Base-by-base conservation (phyloP, 37 sponge, comb jelly and placozoan species). In the Petrosia ficiformis region DNA sequence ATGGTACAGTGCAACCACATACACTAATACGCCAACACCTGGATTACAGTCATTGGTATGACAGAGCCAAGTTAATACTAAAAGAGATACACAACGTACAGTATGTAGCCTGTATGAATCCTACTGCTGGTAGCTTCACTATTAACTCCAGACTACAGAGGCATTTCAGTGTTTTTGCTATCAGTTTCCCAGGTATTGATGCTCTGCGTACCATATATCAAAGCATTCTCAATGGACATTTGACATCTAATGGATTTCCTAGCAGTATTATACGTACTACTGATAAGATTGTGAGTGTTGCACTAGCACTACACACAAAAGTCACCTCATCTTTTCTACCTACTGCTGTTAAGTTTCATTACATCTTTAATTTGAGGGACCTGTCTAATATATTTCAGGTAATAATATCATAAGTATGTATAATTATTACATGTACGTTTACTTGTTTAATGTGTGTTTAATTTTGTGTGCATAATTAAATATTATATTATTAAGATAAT, bases 311-410 rank as follows among this genome's bases (percentile, higher is more conserved):
- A 59, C 98, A 97, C 31, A 76, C 83, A 44, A 97, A 96, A 70
- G 75, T 95, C 32, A 74, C 89, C 44, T 74, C 89, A 40, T 80
- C 92, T 28, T 97, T 97, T 88, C 84, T 97, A 19, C 98, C 98
- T n/a, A 97, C 98, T 60, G 98, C 98, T 59, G 87, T 97, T 80
- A 97, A 97, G 72, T 97, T 97, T 77, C 98, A 97, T 79, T 97
- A 97, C 88, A 91, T 94, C 65, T 97, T 97, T 92, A 97, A 97
- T 71, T 80, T 97, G 63, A 77, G 98, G 24, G 98, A 97, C 75
- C 85, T 97, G 71, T 94, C 95, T 28, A 97, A 97, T 87, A 89
- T 97, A 32, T 97, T 94, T 79, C 96, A 95, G 78, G 90, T 90
- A 75, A 16, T 26, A 37, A 61, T 48, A 48, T 48, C 11, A n/a